phyloP scores from a whole-genome alignment of 2,888 invertebrate genomes.

The Pachydiplax longipennis region DNA sequence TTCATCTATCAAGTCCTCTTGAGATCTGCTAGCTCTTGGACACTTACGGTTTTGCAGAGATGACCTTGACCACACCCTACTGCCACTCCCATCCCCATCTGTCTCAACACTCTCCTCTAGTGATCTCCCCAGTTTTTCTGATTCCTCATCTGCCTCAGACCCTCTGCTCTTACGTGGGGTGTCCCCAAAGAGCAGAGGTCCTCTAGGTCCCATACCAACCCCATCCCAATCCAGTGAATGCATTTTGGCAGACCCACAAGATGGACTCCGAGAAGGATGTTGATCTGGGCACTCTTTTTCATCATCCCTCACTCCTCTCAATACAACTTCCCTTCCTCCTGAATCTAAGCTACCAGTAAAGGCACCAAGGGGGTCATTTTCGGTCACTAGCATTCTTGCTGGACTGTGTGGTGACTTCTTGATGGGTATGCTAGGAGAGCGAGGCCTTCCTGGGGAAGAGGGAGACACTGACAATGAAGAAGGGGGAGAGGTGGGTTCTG shows the following conservation, averaged over 20 bases:
- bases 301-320: constrained; percentile 57
- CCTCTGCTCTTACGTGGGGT: constrained; percentile 6
- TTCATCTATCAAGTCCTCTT: constrained; percentile 33
- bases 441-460: constrained; percentile 4
- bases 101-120: background rate
- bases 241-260: constrained; percentile 7
- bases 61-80: background rate
- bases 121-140: constrained; percentile 15
- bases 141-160: constrained; percentile 41
- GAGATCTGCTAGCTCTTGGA: constrained; percentile 16
- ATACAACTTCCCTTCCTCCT: background rate
- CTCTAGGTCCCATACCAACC: constrained; percentile 49
- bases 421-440: constrained; percentile 48
- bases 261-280: background rate
- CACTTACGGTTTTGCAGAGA: background rate
- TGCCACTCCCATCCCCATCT: background rate
- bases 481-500: background rate
- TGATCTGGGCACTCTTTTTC: constrained; percentile 52
- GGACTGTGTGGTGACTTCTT: constrained; percentile 68
- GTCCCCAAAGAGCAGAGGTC: constrained; percentile 70
- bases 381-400: constrained; percentile 81
- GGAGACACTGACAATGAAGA: constrained; percentile 36
- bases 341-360: constrained; percentile 58
- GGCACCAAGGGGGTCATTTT: constrained; percentile 92
- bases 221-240: constrained; percentile 28